Conservation (phyloP, 2,797 vertebrate species). For the Falco rusticolus region DNA sequence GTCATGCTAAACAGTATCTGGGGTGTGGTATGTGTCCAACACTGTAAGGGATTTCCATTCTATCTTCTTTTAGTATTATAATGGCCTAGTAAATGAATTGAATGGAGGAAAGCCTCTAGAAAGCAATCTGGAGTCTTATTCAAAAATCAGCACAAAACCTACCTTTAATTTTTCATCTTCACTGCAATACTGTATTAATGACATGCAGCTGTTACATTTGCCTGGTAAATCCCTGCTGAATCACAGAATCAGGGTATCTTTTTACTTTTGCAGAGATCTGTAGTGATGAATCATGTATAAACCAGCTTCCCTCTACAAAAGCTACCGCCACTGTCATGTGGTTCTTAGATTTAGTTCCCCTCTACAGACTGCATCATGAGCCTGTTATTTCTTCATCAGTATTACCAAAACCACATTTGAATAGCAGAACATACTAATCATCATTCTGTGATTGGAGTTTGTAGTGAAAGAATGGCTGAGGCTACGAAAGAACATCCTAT, state of each 20-base stretch:
- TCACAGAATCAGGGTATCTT: not conserved
- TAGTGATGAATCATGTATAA: not conserved
- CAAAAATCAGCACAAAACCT: not conserved
- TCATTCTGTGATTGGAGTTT: not conserved
- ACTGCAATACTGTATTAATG: not conserved
- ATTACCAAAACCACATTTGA: not conserved
- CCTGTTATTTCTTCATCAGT: not conserved
- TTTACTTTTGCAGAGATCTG: not conserved
- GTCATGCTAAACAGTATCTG: not conserved
- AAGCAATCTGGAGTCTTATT: not conserved
- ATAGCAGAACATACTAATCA: not conserved
- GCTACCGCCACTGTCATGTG: not conserved
- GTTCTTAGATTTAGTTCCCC: not conserved
- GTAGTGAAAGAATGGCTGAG: not conserved
- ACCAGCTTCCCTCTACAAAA: not conserved
- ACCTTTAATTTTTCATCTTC: not conserved
- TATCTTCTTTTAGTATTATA: not conserved
- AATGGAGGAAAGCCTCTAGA: not conserved
- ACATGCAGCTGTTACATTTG: not conserved
- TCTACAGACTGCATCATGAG: not conserved
- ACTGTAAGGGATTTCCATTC: not conserved
- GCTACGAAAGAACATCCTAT: not conserved
- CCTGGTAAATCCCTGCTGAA: not conserved
- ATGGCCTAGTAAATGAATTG: not conserved
- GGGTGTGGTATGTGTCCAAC: not conserved